Evolutionary conservation across 2,888 invertebrate genomes (phyloP), one percentile per base, ranked within the genome.

Genomic region (Acronicta alni): DNA sequence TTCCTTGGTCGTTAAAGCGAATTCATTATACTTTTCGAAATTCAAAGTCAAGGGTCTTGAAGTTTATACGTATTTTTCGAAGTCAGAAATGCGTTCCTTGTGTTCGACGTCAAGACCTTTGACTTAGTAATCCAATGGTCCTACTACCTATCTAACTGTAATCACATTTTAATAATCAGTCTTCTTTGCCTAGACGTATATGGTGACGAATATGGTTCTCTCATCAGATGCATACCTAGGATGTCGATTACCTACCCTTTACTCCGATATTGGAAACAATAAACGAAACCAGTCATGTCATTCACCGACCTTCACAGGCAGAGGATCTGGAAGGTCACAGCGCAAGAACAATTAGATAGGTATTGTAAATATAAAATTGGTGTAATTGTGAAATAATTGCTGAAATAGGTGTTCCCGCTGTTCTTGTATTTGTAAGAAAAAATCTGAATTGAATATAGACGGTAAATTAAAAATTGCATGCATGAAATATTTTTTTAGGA

Each of bases 211-310:
- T n/a, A n/a, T n/a, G n/a, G 30, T 60, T 53, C 51, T 62, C 18
- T 64, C 60, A 57, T 56, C 59, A 16, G 41, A 20, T 1, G 4
- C 18, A 38, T 9, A 35, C 32, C 49, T 47, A 53, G 75, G 77
- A 75, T 77, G 78, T 70, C 45, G 57, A 58, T 60, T 63, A 68
- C 55, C 63, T 63, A 68, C 55, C 63, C 62, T 73, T 73, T 60
- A 54, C 35, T 52, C 48, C 12, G 0, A 46, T 18, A 8, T 8
- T 17, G 18, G 35, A 59, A 37, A 77, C 61, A 72, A 61, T 59
- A 61, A 70, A 69, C 41, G 42, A 37, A 54, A 12, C 57, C 48
- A 14, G 59, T 44, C 15, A 30, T 47, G 65, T 65, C 45, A 57
- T 17, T 56, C 43, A 14, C 46, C 23, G 57, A 53, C 74, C 77